Percentiles rank a stretch among this genome's conserved stretches.
These are phyloP conservation scores for Callipepla squamata DNA, from an alignment of 2,113 vertebrate genomes.

Conservation along the genomic window DNA sequence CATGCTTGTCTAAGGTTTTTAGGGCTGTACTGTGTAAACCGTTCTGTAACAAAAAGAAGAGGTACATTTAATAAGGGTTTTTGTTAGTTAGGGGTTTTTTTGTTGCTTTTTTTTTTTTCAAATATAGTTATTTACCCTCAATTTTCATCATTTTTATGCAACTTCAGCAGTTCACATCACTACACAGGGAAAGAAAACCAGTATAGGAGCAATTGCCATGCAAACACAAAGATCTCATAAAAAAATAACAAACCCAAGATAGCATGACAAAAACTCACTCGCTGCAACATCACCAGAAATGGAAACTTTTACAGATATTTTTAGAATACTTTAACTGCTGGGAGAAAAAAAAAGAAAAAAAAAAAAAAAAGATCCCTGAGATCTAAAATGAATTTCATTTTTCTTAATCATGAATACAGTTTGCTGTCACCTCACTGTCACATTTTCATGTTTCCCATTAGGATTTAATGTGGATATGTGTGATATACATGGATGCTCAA, in stretches of 20 bases:
- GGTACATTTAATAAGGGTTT: not conserved
- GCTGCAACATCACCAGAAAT: not conserved
- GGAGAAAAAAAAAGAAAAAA: not conserved
- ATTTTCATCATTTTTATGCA: not conserved
- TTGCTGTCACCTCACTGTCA: not conserved
- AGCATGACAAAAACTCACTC: not conserved
- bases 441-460: not conserved
- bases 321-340: not conserved
- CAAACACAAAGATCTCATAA: not conserved
- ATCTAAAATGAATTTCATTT: not conserved
- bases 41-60: constrained; percentile 80
- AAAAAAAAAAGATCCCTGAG: not conserved
- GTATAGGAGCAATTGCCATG: not conserved
- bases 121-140: not conserved
- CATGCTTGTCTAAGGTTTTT: constrained; percentile 97
- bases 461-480: not conserved
- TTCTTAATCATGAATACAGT: not conserved
- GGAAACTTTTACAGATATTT: not conserved
- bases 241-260: not conserved
- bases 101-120: no score
- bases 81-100: no score
- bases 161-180: not conserved
- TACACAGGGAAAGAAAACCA: not conserved
- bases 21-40: constrained; percentile 91
- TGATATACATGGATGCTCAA: not conserved